Evolutionary conservation across 2,797 vertebrate species (phyloP).

Genomic region (Gallinago solitaria): DNA sequence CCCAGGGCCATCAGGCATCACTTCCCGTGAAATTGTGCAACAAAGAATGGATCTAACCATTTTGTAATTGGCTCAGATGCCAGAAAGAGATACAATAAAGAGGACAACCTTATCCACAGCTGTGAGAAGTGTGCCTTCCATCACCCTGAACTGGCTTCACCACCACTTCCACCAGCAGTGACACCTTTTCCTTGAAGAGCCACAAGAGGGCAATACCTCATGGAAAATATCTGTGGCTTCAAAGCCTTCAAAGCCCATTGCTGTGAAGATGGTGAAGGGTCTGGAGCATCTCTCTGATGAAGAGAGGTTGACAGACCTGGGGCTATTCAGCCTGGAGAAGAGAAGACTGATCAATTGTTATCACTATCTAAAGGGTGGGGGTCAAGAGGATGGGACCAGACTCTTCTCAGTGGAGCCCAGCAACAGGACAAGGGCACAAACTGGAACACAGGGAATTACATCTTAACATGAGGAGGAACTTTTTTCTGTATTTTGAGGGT

Average conservation of each 20-base stretch:
- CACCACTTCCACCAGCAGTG: no score
- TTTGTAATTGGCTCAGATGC: background rate
- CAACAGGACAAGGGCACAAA: background rate
- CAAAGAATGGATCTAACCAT: accelerated
- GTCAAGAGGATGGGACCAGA: background rate
- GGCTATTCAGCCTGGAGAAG: background rate
- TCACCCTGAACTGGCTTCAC: background rate
- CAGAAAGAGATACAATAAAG: background rate
- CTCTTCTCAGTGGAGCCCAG: background rate
- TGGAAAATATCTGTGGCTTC: background rate
- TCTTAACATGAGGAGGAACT: background rate
- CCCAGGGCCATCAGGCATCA: no score
- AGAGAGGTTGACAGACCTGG: background rate
- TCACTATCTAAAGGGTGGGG: background rate
- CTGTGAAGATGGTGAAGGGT: background rate
- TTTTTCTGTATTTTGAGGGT: background rate
- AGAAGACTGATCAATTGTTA: background rate
- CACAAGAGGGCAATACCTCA: background rate
- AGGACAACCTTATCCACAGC: background rate
- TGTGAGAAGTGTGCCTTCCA: background rate
- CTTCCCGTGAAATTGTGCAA: background rate
- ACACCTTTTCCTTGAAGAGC: background rate
- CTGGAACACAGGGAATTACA: background rate
- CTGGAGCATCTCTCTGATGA: background rate
- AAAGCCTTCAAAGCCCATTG: accelerated